phyloP scores from a whole-genome alignment of 2,113 vertebrate genomes.

The Xiphophorus maculatus region DNA sequence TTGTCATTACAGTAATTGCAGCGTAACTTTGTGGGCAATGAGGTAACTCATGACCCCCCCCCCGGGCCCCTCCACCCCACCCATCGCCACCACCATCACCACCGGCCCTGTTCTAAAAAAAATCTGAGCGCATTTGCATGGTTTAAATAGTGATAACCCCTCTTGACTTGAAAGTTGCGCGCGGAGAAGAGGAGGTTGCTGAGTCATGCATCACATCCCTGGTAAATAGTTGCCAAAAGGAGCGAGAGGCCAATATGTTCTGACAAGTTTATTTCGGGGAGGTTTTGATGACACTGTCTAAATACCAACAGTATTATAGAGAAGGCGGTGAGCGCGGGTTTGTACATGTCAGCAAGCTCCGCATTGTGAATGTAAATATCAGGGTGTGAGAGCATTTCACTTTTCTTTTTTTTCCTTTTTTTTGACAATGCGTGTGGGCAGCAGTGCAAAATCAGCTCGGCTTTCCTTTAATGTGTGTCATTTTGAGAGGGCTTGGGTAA shows the following conservation, averaged over 20 bases:
- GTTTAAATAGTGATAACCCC: conserved; percentile 20
- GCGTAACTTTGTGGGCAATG: conserved; percentile 33
- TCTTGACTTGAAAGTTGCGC: conserved; percentile 29
- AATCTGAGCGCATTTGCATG: background rate
- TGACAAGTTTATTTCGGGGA: conserved; percentile 65
- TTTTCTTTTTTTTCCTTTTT: conserved; percentile 18
- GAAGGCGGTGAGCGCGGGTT: conserved; percentile 44
- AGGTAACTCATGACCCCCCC: conserved; percentile 27
- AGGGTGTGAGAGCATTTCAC: conserved; percentile 46
- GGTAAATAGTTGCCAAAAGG: conserved; percentile 35
- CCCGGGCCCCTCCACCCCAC: background rate
- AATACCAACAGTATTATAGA: conserved; percentile 51
- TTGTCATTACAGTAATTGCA: conserved; percentile 56
- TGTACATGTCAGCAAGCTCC: conserved; percentile 26
- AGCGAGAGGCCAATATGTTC: conserved; percentile 59
- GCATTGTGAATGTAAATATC: conserved; percentile 48
- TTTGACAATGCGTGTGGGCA: conserved; percentile 33
- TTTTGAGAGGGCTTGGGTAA: background rate
- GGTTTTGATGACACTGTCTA: conserved; percentile 51
- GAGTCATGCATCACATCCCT: conserved; percentile 45
- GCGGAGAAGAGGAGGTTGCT: conserved; percentile 4
- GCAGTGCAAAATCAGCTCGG: conserved; percentile 5
- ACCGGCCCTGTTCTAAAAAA: background rate
- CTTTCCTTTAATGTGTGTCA: conserved; percentile 16
- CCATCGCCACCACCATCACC: background rate